Conservation (phyloP, 2,888 invertebrate species). For the Arge pagana region DNA sequence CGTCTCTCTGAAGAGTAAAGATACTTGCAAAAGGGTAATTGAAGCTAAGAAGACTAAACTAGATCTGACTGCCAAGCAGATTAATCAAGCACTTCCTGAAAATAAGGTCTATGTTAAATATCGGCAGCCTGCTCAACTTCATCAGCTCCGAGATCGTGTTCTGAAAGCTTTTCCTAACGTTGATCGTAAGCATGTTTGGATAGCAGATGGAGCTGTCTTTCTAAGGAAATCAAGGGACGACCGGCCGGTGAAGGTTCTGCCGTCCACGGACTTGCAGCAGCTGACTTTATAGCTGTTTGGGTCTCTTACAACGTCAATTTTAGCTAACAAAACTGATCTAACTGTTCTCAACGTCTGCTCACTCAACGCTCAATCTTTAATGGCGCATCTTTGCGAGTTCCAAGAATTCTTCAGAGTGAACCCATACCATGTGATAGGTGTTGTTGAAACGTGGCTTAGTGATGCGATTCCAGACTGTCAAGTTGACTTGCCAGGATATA, state of each 20-base stretch:
- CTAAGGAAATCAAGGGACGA: not conserved
- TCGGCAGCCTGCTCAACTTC: not conserved
- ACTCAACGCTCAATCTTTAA: slow-evolving; percentile 3
- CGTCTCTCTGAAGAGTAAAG: not conserved
- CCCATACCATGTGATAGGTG: not conserved
- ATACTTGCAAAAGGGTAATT: not conserved
- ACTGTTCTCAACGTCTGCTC: not conserved
- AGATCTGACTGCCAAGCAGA: not conserved
- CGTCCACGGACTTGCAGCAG: not conserved
- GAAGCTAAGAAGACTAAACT: not conserved
- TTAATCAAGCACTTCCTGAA: too few relatives aligned
- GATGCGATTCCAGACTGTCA: not conserved
- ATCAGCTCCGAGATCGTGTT: not conserved
- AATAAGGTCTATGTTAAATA: not conserved
- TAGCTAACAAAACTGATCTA: too few relatives aligned
- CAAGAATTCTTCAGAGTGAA: slow-evolving; percentile 2
- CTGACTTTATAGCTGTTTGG: not conserved
- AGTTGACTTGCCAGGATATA: not conserved
- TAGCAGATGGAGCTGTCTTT: not conserved
- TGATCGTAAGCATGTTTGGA: not conserved
- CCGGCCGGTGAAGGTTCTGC: not conserved
- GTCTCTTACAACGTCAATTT: not conserved
- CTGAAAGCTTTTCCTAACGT: not conserved
- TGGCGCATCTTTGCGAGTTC: slow-evolving; percentile 1
- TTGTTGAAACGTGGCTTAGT: slow-evolving; percentile 7